Base-by-base conservation (phyloP, 2,888 invertebrate species). In the Chrysomela aeneicollis region DNA sequence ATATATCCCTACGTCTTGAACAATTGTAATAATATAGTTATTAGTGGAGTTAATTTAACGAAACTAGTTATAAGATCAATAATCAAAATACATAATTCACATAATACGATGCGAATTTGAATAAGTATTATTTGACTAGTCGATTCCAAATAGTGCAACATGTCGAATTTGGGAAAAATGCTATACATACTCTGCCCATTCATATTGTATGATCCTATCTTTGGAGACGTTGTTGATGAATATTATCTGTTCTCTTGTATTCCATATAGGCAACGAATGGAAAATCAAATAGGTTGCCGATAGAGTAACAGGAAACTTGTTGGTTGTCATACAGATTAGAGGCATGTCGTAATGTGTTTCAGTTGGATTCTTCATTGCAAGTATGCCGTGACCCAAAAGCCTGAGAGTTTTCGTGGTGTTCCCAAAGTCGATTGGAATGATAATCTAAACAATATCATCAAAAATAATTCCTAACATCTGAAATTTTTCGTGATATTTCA, bases 181-280 rank as follows among this genome's bases (percentile, higher is more conserved):
- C 0, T 15, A 26, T 21, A 57, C 66, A 70, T 75, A 84, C 84
- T 71, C 76, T 69, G 78, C 75, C 83, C 83, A 85, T 19, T 76
- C 69, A 65, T 81, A 85, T 10, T 79, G 78, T 19, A 84, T 72
- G 1, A 80, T 75, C 55, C 64, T 64, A 37, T 81, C 76, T 42
- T 75, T 66, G 6, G 80, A 78, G 52, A 71, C 74, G 71, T 85
- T 85, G 63, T 78, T 77, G 37, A 85, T 77, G 66, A 84, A 81
- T 59, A 85, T 73, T 66, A 85, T 70, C 67, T 74, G 78, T 42
- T 80, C 77, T 1, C 72, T 64, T 30, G 66, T 72, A 58, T 73
- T 79, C 74, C 83, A 81, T 2, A 76, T 76, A 0, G 79, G 72
- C 32, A 82, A 66, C 1, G 77, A 68, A 21, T 78, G 74, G n/a